Evolutionary conservation across 2,113 vertebrate genomes (phyloP).

Genomic region (Corythaixoides concolor): DNA sequence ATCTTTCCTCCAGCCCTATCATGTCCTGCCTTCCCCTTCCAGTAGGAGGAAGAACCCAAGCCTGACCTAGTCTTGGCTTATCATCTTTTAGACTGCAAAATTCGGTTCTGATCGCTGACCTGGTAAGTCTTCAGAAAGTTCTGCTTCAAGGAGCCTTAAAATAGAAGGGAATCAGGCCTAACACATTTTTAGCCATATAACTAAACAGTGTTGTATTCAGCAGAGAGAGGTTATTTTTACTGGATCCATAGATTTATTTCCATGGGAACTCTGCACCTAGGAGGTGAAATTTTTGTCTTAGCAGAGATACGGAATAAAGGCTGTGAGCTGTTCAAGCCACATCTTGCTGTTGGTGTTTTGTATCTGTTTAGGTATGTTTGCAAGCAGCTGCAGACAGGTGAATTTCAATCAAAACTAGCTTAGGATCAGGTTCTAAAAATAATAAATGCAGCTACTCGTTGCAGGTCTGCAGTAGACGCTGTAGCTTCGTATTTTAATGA

Average conservation of each 20-base stretch:
- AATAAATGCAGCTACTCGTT: background rate
- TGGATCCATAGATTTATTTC: conserved; percentile 24
- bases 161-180: background rate
- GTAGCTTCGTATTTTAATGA: background rate
- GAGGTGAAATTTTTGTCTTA: background rate
- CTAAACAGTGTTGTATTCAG: background rate
- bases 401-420: background rate
- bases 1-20: background rate
- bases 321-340: background rate
- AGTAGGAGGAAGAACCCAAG: background rate
- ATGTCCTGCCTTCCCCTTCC: background rate
- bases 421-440: background rate
- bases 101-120: background rate
- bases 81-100: background rate
- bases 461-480: background rate
- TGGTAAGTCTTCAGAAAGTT: background rate
- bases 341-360: background rate
- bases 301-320: background rate
- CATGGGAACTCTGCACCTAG: background rate
- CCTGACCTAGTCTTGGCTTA: background rate
- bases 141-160: background rate
- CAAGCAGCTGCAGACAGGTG: background rate
- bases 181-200: background rate
- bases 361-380: background rate
- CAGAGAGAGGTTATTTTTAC: conserved; percentile 19